phyloP scores from a whole-genome alignment of 2,113 vertebrate genomes.

The Catharus bicknelli region DNA sequence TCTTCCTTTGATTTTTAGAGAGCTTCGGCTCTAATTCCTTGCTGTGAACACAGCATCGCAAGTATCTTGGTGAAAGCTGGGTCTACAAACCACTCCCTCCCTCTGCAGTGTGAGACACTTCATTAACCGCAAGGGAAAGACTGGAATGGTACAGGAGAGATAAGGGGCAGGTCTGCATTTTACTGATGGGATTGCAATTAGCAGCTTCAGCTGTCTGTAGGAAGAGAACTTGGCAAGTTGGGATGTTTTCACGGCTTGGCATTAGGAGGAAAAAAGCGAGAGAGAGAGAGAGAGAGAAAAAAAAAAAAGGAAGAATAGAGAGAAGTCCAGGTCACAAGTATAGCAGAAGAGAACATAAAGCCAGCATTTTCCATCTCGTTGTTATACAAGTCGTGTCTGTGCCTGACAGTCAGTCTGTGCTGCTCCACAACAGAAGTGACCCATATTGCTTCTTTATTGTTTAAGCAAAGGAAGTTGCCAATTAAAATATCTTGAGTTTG shows the following conservation, averaged over 20 bases:
- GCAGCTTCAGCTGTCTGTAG: not conserved
- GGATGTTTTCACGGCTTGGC: not conserved
- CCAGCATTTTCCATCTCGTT: not conserved
- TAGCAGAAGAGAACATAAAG: not conserved
- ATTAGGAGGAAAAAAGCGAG: not conserved
- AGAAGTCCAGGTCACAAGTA: not conserved
- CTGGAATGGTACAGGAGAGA: not conserved
- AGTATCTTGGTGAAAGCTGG: not conserved
- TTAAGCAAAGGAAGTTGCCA: not conserved
- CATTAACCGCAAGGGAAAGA: conserved; percentile 1
- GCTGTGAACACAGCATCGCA: not conserved
- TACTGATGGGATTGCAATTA: not conserved
- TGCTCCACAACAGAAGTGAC: conserved; percentile 33
- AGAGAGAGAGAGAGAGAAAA: not conserved
- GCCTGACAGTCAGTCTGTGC: not conserved
- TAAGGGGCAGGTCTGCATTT: not conserved
- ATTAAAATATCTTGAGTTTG: conserved; percentile 39
- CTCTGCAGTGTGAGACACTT: not conserved
- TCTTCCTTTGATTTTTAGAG: not conserved
- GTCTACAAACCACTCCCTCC: not conserved
- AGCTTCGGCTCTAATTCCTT: not conserved
- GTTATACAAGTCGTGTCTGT: not conserved
- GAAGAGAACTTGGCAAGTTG: not conserved
- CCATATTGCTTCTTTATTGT: conserved; percentile 15
- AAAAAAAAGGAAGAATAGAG: not conserved